phyloP scores from a whole-genome alignment of 2,113 vertebrate species.

The Cacatua alba region DNA sequence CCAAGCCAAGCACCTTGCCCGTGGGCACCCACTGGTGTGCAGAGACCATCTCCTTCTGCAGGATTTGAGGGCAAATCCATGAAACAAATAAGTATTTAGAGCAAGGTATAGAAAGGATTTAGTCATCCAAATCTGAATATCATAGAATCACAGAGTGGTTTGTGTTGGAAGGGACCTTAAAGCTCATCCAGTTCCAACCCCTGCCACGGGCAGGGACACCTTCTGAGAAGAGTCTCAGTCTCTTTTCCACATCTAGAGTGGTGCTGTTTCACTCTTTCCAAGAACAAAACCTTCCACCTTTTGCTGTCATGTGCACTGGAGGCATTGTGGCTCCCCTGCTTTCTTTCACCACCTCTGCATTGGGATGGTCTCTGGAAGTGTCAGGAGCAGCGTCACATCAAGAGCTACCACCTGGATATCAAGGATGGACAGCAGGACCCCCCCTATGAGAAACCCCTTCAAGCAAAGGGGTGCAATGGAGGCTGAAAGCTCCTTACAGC shows the following conservation, averaged over 20 bases:
- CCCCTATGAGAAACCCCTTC: background rate
- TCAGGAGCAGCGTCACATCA: background rate
- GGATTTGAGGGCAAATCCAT: background rate
- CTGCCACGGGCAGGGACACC: background rate
- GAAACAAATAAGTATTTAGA: background rate
- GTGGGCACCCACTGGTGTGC: accelerated
- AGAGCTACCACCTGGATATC: background rate
- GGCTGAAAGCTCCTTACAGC: background rate
- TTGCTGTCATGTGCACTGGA: background rate
- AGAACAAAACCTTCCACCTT: background rate
- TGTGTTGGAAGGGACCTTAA: background rate
- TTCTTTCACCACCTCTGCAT: background rate
- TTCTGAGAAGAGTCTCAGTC: background rate
- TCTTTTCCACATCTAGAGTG: background rate
- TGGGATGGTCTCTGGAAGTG: background rate
- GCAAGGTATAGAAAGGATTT: background rate
- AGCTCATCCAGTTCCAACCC: background rate
- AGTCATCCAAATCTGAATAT: background rate
- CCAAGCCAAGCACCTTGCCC: background rate
- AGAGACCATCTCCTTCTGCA: background rate
- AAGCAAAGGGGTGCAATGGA: background rate
- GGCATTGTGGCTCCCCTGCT: background rate
- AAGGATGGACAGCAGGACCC: background rate
- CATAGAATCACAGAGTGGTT: background rate
- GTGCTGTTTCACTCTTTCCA: background rate